Evolutionary conservation across 2,888 invertebrate genomes (phyloP).

Genomic region (Augochlorella aurata): DNA sequence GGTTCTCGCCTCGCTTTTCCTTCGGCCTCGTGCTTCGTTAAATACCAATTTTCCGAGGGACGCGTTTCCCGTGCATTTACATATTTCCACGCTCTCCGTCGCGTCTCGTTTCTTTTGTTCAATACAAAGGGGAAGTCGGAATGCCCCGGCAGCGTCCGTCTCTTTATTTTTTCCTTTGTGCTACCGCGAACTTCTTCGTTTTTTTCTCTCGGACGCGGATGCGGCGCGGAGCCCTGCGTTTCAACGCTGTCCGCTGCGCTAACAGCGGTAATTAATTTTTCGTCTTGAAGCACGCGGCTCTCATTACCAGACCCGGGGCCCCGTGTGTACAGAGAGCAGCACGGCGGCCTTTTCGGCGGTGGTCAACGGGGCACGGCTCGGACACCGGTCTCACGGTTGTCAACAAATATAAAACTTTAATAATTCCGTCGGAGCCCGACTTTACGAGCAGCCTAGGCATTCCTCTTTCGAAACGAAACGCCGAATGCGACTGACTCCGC

Average conservation of each 20-base stretch:
- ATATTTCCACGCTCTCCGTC: conserved; percentile 11
- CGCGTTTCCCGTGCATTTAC: conserved; percentile 21
- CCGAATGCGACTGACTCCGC: conserved; percentile 14
- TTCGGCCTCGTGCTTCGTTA: conserved; percentile 24
- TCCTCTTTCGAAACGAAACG: not conserved
- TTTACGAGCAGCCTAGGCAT: conserved; percentile 48
- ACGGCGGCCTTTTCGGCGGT: conserved; percentile 10
- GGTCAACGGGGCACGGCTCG: conserved; percentile 22
- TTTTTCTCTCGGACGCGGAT: not conserved
- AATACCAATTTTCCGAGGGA: conserved; percentile 32
- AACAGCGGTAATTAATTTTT: conserved; percentile 66
- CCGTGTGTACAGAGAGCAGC: not conserved
- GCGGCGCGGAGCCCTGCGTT: not conserved
- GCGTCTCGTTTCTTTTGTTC: conserved; percentile 22
- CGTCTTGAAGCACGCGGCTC: conserved; percentile 42
- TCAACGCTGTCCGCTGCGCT: conserved; percentile 32
- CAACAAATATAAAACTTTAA: conserved; percentile 62
- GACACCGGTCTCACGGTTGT: not conserved
- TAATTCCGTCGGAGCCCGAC: conserved; percentile 52
- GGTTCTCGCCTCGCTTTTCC: not conserved
- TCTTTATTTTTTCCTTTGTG: conserved; percentile 18
- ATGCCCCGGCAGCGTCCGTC: conserved; percentile 20
- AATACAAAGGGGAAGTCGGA: conserved; percentile 10
- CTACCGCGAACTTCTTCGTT: not conserved
- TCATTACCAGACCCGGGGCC: conserved; percentile 18